Evolutionary conservation across 2,888 invertebrate species (phyloP), one percentile per base, ranked within the genome.

Genomic region (Amblyjoppa proteus): DNA sequence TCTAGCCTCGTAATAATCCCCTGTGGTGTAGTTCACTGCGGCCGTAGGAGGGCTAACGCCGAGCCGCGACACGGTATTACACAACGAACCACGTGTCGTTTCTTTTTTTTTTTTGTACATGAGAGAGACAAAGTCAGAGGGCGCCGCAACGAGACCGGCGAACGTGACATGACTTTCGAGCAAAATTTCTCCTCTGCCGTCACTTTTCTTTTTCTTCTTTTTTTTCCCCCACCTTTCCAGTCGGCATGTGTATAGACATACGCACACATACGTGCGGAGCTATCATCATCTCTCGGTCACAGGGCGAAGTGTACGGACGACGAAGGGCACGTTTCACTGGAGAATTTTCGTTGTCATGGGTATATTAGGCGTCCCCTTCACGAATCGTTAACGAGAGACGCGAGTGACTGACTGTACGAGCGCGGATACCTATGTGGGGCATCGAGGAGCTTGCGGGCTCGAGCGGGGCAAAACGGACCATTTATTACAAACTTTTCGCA

Each of bases 301-400:
- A 70, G 77, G 73, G 73, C 70, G 74, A n/a, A 51, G 49, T 45
- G 28, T 56, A 58, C 58, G 7, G 49, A 28, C 9, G 61, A 41
- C 25, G 28, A 78, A 84, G 68, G 58, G 78, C 84, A 84, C 86
- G 81, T 84, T 77, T 78, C 71, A 68, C 85, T 75, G 53, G 79
- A 79, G 76, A 87, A 85, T 82, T 87, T 76, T 66, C 83, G 78
- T 78, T 85, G 87, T 88, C 84, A 84, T 77, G 85, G 84, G 56
- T 84, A 84, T 81, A 88, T 88, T 87, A 87, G 84, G 78, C 85
- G 80, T 45, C 69, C 79, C 80, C 83, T 84, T 80, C 82, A 68
- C 73, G 81, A 78, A 81, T 85, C 86, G 81, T 86, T 86, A 84
- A 82, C 82, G 82, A 80, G 79, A 73, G 68, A 53, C 41, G 61